phyloP scores from a whole-genome alignment of 2,113 vertebrate genomes.

The Camelus dromedarius region DNA sequence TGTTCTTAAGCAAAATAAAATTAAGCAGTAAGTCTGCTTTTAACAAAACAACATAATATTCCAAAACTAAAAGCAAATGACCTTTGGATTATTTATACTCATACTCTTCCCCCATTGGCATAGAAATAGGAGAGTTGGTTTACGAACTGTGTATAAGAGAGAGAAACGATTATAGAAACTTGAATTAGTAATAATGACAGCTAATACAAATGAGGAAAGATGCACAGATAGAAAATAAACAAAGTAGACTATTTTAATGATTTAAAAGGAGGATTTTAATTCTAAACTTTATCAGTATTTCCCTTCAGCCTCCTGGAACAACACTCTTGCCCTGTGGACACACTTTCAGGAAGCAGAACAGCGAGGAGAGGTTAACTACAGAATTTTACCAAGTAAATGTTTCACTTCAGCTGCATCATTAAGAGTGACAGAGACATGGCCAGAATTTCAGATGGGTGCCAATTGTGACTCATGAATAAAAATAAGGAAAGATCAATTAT shows the following conservation, averaged over 20 bases:
- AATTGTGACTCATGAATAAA: conserved; percentile 56
- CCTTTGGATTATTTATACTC: neutral
- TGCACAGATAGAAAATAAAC: neutral
- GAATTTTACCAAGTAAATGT: conserved; percentile 1
- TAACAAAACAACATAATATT: neutral
- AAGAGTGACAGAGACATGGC: conserved; percentile 39
- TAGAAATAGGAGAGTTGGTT: neutral
- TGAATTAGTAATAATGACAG: neutral
- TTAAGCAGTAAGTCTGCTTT: neutral
- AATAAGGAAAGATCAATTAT: conserved; percentile 59
- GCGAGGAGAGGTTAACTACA: neutral
- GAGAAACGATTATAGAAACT: neutral
- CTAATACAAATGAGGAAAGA: neutral
- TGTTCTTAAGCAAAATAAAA: conserved; percentile 25
- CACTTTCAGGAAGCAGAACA: neutral
- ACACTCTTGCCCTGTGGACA: neutral
- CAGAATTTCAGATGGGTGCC: conserved; percentile 51
- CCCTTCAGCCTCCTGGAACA: neutral
- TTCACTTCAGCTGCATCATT: conserved; percentile 45
- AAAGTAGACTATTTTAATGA: neutral
- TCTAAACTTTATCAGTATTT: neutral
- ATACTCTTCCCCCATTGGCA: neutral
- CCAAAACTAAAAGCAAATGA: conserved; percentile 33
- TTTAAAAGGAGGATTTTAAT: neutral
- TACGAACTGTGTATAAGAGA: neutral